These are phyloP conservation scores for Drosophila differens DNA, from an alignment of 2,888 invertebrate species.

Conservation along the genomic window DNA sequence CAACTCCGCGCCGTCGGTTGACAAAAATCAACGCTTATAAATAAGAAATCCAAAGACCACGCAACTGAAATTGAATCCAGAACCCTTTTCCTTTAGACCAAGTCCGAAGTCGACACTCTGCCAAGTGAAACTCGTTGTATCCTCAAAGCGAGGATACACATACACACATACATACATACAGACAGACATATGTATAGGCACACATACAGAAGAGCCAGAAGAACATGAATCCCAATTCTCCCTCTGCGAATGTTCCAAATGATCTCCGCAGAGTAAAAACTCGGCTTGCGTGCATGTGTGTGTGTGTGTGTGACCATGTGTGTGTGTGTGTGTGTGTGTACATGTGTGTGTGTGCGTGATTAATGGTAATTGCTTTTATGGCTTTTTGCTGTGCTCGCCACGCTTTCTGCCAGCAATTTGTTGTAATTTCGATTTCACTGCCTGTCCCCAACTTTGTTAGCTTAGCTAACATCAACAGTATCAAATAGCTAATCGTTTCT, in stretches of 20 bases:
- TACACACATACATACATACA: background rate
- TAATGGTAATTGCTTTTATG: slow-evolving; percentile 62
- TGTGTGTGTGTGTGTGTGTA: background rate
- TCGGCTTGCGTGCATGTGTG: background rate
- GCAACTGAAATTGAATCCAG: slow-evolving; percentile 40
- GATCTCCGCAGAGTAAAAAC: slow-evolving; percentile 18
- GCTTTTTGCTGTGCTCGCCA: slow-evolving; percentile 30
- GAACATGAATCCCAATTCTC: slow-evolving; percentile 20
- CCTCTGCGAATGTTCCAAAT: slow-evolving; percentile 15
- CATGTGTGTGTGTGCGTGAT: slow-evolving; percentile 45
- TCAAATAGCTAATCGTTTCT: slow-evolving; percentile 5
- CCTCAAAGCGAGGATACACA: background rate
- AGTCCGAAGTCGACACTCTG: slow-evolving; percentile 3
- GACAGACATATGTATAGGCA: background rate
- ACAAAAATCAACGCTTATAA: slow-evolving; percentile 58
- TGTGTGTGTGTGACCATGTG: slow-evolving; percentile 7
- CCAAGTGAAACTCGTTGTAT: slow-evolving; percentile 31
- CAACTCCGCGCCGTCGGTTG: slow-evolving; percentile 32
- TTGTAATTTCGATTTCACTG: slow-evolving; percentile 50
- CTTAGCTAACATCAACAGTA: slow-evolving; percentile 9
- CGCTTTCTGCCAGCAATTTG: slow-evolving; percentile 39
- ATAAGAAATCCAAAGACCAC: slow-evolving; percentile 59
- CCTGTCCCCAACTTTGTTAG: slow-evolving; percentile 11
- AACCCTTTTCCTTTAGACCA: slow-evolving; percentile 10
- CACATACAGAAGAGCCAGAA: background rate